Evolutionary conservation across 2,888 invertebrate species (phyloP).

Genomic region (Unio pictorum): DNA sequence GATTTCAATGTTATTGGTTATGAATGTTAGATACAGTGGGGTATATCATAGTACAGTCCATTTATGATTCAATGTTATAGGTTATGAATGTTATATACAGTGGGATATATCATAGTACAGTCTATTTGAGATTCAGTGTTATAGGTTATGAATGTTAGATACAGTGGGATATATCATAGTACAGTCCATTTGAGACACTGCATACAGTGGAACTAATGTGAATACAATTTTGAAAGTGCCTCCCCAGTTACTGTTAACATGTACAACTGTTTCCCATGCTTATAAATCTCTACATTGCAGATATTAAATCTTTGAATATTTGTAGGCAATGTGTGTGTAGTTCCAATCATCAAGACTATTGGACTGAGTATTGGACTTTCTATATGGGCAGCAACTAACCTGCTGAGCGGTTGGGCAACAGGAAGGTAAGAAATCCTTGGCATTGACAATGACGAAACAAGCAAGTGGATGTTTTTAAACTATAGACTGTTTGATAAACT

Average conservation of each 20-base stretch:
- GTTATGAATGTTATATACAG: neutral
- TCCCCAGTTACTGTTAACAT: neutral
- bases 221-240: neutral
- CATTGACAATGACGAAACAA: too few species aligned
- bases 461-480: too few species aligned
- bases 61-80: too few species aligned
- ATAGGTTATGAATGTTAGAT: neutral
- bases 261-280: too few species aligned
- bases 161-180: neutral
- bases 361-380: slow-evolving; percentile 73
- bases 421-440: slow-evolving; percentile 60
- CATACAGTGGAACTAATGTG: neutral
- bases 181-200: neutral
- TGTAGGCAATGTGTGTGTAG: slow-evolving; percentile 72
- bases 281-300: too few species aligned
- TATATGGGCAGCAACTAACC: slow-evolving; percentile 73
- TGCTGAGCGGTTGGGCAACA: slow-evolving; percentile 73
- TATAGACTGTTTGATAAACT: too few species aligned
- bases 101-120: neutral
- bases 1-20: too few species aligned
- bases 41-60: neutral
- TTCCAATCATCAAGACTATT: slow-evolving; percentile 73
- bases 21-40: neutral
- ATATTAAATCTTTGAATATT: slow-evolving; percentile 15
- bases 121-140: too few species aligned